Conservation (phyloP, 64 coral and sea anemone species). For the Montipora foliosa region DNA sequence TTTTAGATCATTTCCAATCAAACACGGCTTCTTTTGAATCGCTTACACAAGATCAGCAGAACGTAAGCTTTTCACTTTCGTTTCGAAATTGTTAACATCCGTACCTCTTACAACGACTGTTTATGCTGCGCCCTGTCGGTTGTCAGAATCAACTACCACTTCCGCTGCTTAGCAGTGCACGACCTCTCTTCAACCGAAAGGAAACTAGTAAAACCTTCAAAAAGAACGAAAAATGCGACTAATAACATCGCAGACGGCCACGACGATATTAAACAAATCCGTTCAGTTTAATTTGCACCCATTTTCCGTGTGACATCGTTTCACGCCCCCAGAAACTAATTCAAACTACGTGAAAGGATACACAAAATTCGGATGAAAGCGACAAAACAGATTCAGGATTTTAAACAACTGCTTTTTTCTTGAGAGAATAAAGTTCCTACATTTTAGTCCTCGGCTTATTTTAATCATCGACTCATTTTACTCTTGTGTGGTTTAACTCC, state of each 20-base stretch:
- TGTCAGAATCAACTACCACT: neutral
- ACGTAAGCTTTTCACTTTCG: conserved; percentile 29
- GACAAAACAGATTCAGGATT: neutral
- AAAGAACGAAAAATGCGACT: too few relatives aligned
- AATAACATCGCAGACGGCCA: neutral
- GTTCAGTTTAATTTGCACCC: neutral
- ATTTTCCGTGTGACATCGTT: neutral
- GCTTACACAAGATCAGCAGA: neutral
- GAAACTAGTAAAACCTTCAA: neutral
- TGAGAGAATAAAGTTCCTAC: conserved; percentile 19
- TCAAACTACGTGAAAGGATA: neutral
- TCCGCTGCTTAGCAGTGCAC: neutral
- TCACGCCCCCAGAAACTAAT: neutral
- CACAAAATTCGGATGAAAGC: neutral
- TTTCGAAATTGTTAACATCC: neutral
- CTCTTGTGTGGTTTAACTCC: neutral
- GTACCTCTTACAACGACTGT: neutral
- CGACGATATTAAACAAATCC: neutral
- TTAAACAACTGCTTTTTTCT: neutral
- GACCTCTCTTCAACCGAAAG: neutral
- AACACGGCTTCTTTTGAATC: neutral
- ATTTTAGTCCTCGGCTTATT: neutral
- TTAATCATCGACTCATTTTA: neutral
- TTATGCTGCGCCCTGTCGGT: neutral
- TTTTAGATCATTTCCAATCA: neutral